Evolutionary conservation across 1,140 invertebrate genomes (phyloP), one percentile per base, ranked within the genome.

Genomic region (Drosophila cardini): DNA sequence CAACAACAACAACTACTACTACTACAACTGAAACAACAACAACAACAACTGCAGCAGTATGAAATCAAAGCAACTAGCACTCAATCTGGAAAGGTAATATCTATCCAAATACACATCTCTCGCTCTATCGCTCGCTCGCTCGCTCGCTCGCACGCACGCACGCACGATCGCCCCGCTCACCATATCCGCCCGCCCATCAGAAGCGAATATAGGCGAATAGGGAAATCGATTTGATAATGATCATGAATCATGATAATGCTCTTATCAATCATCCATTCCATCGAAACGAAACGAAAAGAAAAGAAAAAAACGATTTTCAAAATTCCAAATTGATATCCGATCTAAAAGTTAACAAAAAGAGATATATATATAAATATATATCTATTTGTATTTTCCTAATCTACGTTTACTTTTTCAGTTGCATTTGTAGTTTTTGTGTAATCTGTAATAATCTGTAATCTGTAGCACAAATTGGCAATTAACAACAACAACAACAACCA

Each of bases 1-100:
- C 63, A 60, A 72, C 70, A 43, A 72, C 69, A 43, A 65, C 46
- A 46, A 36, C 21, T 26, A 56, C 69, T 21, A 65, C 46, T 30
- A 62, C 68, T 16, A 64, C 67, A 10, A 50, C 60, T 9, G n/a
- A n/a, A n/a, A 18, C 68, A n/a, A 63, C 57, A 34, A 56, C 62
- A 11, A 50, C 69, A 32, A 64, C 57, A 74, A 87, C 64, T 74
- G 79, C 76, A 71, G 83, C 83, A 83, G 80, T 73, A 74, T 62
- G 58, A 89, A 89, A 83, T 72, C 84, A 75, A 87, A 86, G 76
- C 84, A 87, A 75, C 76, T 87, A 77, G 84, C 83, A 89, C 79
- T 58, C 78, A 81, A 81, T 87, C 69, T 87, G 83, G 83, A 87
- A 83, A 87, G 83, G 83, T 87, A 87, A 87, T 87, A 76, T 89